A percentile compares a stretch with the other conserved stretches of the same genome.
Conservation (phyloP, 1,140 invertebrate genomes). For the Bombus ignitus region DNA sequence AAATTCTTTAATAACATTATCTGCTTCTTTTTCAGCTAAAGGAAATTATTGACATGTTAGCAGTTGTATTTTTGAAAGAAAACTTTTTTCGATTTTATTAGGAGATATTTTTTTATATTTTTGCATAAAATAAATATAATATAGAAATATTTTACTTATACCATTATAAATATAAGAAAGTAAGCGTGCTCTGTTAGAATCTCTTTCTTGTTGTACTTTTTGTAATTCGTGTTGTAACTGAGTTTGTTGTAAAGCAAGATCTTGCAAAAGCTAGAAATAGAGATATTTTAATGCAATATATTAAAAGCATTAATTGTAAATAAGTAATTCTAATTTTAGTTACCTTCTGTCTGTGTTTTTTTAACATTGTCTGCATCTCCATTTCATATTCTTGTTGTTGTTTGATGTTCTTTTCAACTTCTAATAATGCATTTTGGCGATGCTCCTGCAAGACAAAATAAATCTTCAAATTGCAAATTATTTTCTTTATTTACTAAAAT, state of each 20-base stretch:
- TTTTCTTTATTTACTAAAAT: neutral
- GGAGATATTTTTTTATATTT: constrained; percentile 62
- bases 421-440: constrained; percentile 82
- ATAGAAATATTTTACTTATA: constrained; percentile 53
- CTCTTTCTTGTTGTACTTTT: constrained; percentile 86
- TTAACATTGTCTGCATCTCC: constrained; percentile 82
- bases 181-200: constrained; percentile 85
- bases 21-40: constrained; percentile 86
- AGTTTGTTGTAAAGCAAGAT: constrained; percentile 85
- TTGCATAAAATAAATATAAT: constrained; percentile 74
- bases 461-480: neutral
- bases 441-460: constrained; percentile 79
- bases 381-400: constrained; percentile 83
- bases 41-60: constrained; percentile 23
- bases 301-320: constrained; percentile 24
- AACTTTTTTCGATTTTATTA: neutral
- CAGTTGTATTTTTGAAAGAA: constrained; percentile 12
- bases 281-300: neutral
- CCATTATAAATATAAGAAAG: constrained; percentile 78
- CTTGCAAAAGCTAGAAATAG: constrained; percentile 83
- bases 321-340: constrained; percentile 32
- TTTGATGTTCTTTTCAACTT: constrained; percentile 83
- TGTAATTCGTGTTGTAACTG: constrained; percentile 86
- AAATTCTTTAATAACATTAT: constrained; percentile 86
- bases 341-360: constrained; percentile 83